A percentile compares a stretch with the other conserved stretches of the same genome.
These are phyloP conservation scores for Chloromyia formosa DNA, from an alignment of 2,888 invertebrate genomes.

Conservation along the genomic window DNA sequence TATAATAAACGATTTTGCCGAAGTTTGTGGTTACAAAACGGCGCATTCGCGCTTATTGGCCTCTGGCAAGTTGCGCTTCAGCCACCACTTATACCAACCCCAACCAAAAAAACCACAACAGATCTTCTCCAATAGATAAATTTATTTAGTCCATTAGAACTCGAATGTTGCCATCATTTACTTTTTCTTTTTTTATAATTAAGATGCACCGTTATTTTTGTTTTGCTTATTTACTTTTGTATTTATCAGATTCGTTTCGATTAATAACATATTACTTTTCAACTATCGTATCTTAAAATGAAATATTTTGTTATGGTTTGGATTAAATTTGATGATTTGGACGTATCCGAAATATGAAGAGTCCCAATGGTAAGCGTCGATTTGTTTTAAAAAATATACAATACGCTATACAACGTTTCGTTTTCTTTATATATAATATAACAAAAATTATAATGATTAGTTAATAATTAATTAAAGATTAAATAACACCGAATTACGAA, in stretches of 20 bases:
- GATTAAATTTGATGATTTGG: constrained; percentile 24
- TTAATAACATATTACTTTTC: too few species aligned
- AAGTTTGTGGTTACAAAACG: too few species aligned
- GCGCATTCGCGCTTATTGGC: too few species aligned
- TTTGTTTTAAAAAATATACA: constrained; percentile 38
- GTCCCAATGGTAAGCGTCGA: constrained; percentile 38
- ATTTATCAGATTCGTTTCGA: not conserved
- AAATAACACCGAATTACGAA: constrained; percentile 50
- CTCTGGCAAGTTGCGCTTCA: too few species aligned
- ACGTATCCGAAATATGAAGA: constrained; percentile 29
- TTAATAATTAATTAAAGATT: constrained; percentile 44
- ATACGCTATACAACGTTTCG: constrained; percentile 27
- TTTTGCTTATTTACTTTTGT: not conserved
- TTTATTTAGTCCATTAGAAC: constrained; percentile 20
- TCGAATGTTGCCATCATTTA: constrained; percentile 34
- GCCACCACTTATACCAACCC: too few species aligned
- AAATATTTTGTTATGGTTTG: not conserved
- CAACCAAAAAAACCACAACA: too few species aligned
- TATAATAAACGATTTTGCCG: too few species aligned
- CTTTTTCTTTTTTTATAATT: not conserved
- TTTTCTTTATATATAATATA: constrained; percentile 14
- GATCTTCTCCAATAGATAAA: not conserved
- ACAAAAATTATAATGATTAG: constrained; percentile 38
- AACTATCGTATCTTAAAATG: too few species aligned
- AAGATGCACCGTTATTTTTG: not conserved